Base-by-base conservation (phyloP, 2,888 invertebrate species). In the Cheilosia impressa region DNA sequence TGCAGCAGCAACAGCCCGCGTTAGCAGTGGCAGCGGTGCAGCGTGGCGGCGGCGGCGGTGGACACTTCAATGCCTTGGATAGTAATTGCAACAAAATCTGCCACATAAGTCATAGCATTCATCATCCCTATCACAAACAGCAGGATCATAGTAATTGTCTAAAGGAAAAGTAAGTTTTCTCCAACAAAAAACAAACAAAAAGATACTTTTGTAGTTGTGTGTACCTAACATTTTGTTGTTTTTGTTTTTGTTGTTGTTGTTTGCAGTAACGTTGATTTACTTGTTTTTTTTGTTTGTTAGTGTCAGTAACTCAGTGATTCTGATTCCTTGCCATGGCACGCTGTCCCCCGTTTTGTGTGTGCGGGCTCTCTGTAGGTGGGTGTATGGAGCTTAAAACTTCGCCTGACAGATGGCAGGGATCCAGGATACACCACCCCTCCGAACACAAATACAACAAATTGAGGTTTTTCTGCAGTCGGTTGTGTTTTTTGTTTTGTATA, bases 111-210 rank as follows among this genome's bases (percentile, higher is more conserved):
- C 90, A 91, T 88, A 90, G 89, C 88, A 88, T 89, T 81, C 87
- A 89, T 87, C 90, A 89, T 89, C 90, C 90, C 50, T 91, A 91
- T 88, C 90, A 90, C 85, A 90, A 90, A 82, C 89, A 90, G 80
- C 87, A 90, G 79, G 91, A 91, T 87, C 90, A 89, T 88, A 90
- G 89, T 88, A 90, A 90, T 89, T 91, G 91, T 89, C 89, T 90
- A 88, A 90, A 91, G 90, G 92, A 92, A 90, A 91, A 92, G 92
- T 92, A 90, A 92, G 92, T 92, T 69, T 71, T 66, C 69, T 83
- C 45, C 47, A 47, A 24, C 27, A 41, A 55, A 10, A 31, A 24
- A 50, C 7, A 31, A 31, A 31, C 9, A 41, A 41, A 50, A 41
- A 53, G 15, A 53, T 50, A 24, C 31, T 41, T 52, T 38, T 41